Percentiles rank a stretch among this genome's conserved stretches.
Evolutionary conservation across 2,888 invertebrate genomes (phyloP).

Genomic region (Drosophila ezoana): DNA sequence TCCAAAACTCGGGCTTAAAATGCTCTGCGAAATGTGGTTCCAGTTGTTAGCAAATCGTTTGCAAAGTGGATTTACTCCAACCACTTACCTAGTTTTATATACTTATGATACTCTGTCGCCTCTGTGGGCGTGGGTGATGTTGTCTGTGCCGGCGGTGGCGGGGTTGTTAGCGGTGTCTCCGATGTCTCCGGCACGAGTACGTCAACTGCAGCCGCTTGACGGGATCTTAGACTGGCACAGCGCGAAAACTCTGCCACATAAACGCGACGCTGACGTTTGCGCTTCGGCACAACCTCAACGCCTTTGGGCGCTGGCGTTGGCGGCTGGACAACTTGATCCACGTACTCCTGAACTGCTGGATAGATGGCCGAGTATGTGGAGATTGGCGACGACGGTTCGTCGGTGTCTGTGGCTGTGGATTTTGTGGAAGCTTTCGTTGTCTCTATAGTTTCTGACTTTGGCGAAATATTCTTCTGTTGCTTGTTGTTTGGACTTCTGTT

Average conservation of each 20-base stretch:
- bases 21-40: slow-evolving; percentile 34
- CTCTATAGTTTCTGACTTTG: slow-evolving; percentile 3
- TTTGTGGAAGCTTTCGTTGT: slow-evolving; percentile 29
- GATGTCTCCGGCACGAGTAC: slow-evolving; percentile 11
- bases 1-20: slow-evolving; percentile 58
- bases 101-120: slow-evolving; percentile 40
- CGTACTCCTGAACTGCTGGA: slow-evolving; percentile 36
- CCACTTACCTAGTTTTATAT: slow-evolving; percentile 46
- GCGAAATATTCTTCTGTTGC: not conserved
- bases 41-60: not conserved
- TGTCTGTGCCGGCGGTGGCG: slow-evolving; percentile 21
- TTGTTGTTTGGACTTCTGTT: slow-evolving; percentile 12
- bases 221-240: slow-evolving; percentile 60
- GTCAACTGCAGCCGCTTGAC: slow-evolving; percentile 25
- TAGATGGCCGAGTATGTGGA: slow-evolving; percentile 20
- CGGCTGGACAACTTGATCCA: slow-evolving; percentile 42
- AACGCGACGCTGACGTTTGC: slow-evolving; percentile 58
- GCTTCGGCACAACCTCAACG: slow-evolving; percentile 25
- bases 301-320: slow-evolving; percentile 5
- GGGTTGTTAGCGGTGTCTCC: not conserved
- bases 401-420: slow-evolving; percentile 1
- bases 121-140: slow-evolving; percentile 59
- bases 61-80: not conserved
- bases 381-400: slow-evolving; percentile 2
- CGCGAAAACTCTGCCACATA: slow-evolving; percentile 56